Base-by-base conservation (phyloP, 2,797 vertebrate species). In the Aldrovandia affinis region DNA sequence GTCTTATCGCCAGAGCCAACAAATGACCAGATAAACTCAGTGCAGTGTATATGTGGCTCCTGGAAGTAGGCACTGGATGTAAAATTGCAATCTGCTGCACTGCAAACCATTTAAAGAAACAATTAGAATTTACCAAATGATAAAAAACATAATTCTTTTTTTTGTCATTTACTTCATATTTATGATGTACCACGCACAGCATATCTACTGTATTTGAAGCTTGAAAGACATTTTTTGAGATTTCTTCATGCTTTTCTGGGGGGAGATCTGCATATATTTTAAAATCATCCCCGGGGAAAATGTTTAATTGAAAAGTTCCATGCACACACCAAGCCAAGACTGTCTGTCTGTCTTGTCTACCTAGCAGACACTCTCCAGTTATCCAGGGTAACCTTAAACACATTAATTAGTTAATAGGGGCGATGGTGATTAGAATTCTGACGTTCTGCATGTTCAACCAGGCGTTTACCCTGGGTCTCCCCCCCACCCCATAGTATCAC, bases 371-470 rank as follows among this genome's bases (percentile, higher is more conserved):
- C 18, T 42, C 68, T n/a, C 63, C 68, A 42, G 14, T 18, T 42
- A 73, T 73, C 36, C 68, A 20, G 68, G 33, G 33, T 77, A n/a
- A 77, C 73, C 47, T 77, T 25, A 77, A 77, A 44, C 73, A 77
- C 42, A 77, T 77, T 77, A 73, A 42, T 33, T 39, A 77, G 73
- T 47, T 47, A 77, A 77, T 47, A 77, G 73, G 42, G 39, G 73
- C 42, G 25, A n/a, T 77, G 39, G 39, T 47, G 39, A 44, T 77
- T 47, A 47, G 39, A 44, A 47, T 25, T 44, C 12, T 77, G n/a
- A 47, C 47, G 42, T 77, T 77, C 42, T 10, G 42, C 73, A n/a
- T 25, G 22, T 47, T 18, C 73, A 77, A 44, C 39, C 73, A 77
- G 68, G 39, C 30, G 39, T 36, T 70, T 22, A 70, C 36, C 68